Conservation (phyloP, 2,888 invertebrate genomes). For the Hydrotaea cyrtoneurina region DNA sequence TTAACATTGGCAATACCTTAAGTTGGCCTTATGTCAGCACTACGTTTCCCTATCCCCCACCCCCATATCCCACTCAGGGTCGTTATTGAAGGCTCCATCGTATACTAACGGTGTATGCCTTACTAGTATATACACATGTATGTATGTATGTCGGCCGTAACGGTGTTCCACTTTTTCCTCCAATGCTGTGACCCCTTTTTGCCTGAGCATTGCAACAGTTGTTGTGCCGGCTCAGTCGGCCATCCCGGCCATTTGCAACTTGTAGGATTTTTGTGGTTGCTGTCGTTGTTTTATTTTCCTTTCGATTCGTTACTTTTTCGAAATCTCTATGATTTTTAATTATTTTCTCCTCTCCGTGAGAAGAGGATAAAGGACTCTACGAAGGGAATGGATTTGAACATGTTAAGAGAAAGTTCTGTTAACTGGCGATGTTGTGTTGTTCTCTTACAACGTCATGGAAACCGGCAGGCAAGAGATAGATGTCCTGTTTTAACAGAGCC, state of each 20-base stretch:
- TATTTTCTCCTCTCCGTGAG: neutral
- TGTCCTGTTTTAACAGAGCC: neutral
- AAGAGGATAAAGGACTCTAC: neutral
- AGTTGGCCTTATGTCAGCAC: no score
- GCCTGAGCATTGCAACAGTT: slow-evolving; percentile 33
- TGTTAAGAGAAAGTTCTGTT: neutral
- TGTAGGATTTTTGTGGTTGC: slow-evolving; percentile 58
- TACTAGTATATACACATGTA: no score
- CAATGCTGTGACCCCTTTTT: neutral
- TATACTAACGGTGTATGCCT: no score
- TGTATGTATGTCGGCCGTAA: no score
- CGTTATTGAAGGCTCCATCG: no score
- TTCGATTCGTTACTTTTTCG: neutral
- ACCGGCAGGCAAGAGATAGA: no score
- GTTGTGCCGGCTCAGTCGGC: slow-evolving; percentile 22
- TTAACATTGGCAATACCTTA: no score
- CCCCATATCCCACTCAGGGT: no score
- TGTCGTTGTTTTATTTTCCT: neutral
- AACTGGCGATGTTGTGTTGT: neutral
- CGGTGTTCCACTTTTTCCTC: neutral
- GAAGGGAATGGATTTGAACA: no score
- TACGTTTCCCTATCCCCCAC: no score
- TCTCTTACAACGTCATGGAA: no score
- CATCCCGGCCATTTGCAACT: slow-evolving; percentile 48
- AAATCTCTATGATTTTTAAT: neutral